These are phyloP conservation scores for Microtus oregoni DNA, from an alignment of 2,113 vertebrate species.

Conservation along the genomic window DNA sequence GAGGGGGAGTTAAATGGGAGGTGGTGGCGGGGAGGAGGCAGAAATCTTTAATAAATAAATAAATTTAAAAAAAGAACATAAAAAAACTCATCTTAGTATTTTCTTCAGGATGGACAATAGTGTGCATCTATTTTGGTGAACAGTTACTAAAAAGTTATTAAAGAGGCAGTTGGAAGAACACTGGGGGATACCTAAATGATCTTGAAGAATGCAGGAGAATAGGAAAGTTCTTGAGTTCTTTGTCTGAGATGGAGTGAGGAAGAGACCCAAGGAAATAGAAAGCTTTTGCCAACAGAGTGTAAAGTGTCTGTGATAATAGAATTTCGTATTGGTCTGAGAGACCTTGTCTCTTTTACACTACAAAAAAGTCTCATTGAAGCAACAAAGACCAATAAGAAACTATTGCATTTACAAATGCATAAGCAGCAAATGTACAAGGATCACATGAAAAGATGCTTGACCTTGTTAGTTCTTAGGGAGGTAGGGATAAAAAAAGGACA, in stretches of 20 bases:
- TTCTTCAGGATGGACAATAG: neutral
- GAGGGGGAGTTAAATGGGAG: too few species aligned
- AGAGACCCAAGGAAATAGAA: neutral
- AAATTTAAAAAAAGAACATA: too few species aligned
- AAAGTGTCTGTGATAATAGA: neutral
- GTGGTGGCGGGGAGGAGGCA: too few species aligned
- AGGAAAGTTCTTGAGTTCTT: neutral
- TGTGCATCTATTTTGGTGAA: neutral
- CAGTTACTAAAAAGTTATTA: neutral
- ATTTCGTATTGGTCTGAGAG: constrained; percentile 23
- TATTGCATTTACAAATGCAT: neutral
- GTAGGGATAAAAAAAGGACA: neutral
- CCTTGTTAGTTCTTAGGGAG: constrained; percentile 26
- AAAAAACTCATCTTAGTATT: neutral
- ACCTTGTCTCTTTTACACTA: neutral
- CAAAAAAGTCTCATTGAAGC: constrained; percentile 1
- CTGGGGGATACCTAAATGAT: neutral
- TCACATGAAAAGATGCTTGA: neutral
- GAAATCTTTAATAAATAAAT: too few species aligned
- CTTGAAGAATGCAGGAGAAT: neutral
- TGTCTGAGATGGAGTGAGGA: neutral
- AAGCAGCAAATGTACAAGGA: neutral
- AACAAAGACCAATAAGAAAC: neutral
- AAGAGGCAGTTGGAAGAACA: neutral
- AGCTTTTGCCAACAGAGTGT: neutral